phyloP scores from a whole-genome alignment of 2,113 vertebrate genomes.

The Dasyurus viverrinus region DNA sequence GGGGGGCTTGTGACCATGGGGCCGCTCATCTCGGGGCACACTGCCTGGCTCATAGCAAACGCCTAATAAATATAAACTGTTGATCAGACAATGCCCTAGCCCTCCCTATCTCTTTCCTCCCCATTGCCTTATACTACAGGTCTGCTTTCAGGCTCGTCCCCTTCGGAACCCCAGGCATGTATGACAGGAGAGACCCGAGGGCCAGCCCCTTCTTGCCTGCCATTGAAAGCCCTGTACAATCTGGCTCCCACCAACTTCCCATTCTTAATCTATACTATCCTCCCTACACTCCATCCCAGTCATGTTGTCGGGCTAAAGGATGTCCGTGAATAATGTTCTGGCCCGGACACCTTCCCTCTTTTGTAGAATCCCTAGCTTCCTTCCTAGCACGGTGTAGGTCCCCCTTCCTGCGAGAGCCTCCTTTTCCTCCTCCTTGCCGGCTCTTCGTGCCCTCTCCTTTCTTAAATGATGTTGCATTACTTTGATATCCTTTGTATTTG shows the following conservation, averaged over 20 bases:
- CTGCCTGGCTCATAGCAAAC: neutral
- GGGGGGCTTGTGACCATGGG: neutral
- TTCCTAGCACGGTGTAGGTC: neutral
- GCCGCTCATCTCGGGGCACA: neutral
- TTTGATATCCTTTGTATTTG: neutral
- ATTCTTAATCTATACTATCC: neutral
- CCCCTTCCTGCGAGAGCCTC: neutral
- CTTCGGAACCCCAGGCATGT: neutral
- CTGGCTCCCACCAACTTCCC: neutral
- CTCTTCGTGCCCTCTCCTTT: neutral
- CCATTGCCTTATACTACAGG: neutral
- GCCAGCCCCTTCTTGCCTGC: neutral
- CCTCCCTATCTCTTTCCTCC: neutral
- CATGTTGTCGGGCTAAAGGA: neutral
- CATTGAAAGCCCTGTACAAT: neutral
- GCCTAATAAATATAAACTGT: neutral
- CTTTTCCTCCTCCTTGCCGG: neutral
- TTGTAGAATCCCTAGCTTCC: neutral
- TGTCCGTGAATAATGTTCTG: neutral
- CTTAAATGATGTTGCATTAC: neutral
- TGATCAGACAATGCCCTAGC: neutral
- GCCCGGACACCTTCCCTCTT: neutral
- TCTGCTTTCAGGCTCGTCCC: neutral
- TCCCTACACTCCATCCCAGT: neutral
- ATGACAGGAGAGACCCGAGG: neutral